phyloP scores from a whole-genome alignment of 2,888 invertebrate genomes.

The Neoascia interrupta region DNA sequence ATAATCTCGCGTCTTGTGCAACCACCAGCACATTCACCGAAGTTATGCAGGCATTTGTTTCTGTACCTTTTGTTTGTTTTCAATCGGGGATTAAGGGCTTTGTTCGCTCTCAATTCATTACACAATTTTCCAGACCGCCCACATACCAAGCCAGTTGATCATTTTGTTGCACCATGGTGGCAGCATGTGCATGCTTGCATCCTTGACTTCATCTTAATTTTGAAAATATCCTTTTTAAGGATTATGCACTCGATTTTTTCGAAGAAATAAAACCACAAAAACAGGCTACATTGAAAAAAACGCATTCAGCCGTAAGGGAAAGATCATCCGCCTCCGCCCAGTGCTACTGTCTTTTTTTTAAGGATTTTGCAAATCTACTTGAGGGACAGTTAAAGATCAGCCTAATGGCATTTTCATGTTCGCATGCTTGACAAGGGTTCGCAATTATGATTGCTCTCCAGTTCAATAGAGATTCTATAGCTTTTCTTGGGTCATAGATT shows the following conservation, averaged over 20 bases:
- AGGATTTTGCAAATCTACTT: conserved; percentile 48
- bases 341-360: conserved; percentile 61
- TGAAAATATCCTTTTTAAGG: conserved; percentile 46
- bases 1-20: neutral
- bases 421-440: conserved; percentile 18
- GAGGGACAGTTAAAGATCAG: conserved; percentile 56
- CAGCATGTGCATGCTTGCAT: conserved; percentile 35
- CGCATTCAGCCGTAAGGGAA: conserved; percentile 49
- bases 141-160: conserved; percentile 50
- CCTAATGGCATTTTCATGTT: conserved; percentile 65
- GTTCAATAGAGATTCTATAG: neutral
- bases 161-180: conserved; percentile 37
- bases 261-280: conserved; percentile 47
- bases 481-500: conserved; percentile 29
- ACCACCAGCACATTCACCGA: conserved; percentile 23
- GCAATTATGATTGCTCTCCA: conserved; percentile 15
- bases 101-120: conserved; percentile 53
- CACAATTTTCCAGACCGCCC: conserved; percentile 64
- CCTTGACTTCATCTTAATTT: conserved; percentile 46
- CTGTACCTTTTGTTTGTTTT: conserved; percentile 25
- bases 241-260: conserved; percentile 53
- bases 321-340: conserved; percentile 36
- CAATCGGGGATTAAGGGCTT: conserved; percentile 44
- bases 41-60: conserved; percentile 34
- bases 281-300: conserved; percentile 1